Evolutionary conservation across 1,140 invertebrate genomes (phyloP).

Genomic region (Sitodiplosis mosellana): DNA sequence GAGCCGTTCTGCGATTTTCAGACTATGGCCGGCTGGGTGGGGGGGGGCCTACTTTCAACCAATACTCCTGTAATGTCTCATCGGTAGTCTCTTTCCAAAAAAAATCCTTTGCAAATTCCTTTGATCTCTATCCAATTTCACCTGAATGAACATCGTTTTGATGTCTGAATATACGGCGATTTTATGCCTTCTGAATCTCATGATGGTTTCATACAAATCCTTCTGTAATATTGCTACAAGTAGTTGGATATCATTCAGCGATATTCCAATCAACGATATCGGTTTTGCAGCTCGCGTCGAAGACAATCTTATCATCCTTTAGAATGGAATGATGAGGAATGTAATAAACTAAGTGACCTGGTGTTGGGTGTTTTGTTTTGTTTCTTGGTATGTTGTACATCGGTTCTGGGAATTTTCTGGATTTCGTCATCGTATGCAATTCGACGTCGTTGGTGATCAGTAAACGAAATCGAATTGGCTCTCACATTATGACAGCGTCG

Average conservation of each 20-base stretch:
- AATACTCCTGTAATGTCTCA: neutral
- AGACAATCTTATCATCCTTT: constrained; percentile 8
- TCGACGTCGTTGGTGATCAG: too few species aligned
- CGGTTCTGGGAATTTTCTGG: too few species aligned
- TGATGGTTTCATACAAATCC: constrained; percentile 18
- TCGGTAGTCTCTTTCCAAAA: constrained; percentile 15
- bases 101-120: constrained; percentile 17
- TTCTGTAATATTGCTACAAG: constrained; percentile 16
- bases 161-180: constrained; percentile 16
- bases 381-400: too few species aligned
- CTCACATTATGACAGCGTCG: too few species aligned
- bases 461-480: too few species aligned
- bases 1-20: too few species aligned
- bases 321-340: too few species aligned
- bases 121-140: constrained; percentile 9
- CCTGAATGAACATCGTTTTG: constrained; percentile 17
- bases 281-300: constrained; percentile 12
- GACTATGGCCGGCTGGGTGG: too few species aligned
- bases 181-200: constrained; percentile 17
- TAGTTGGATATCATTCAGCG: constrained; percentile 18
- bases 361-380: too few species aligned
- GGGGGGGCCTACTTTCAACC: constrained; percentile 9
- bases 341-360: too few species aligned
- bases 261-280: constrained; percentile 7
- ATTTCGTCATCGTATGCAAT: too few species aligned